Base-by-base conservation (phyloP, 2,888 invertebrate species). In the Boloria euphrosyne region DNA sequence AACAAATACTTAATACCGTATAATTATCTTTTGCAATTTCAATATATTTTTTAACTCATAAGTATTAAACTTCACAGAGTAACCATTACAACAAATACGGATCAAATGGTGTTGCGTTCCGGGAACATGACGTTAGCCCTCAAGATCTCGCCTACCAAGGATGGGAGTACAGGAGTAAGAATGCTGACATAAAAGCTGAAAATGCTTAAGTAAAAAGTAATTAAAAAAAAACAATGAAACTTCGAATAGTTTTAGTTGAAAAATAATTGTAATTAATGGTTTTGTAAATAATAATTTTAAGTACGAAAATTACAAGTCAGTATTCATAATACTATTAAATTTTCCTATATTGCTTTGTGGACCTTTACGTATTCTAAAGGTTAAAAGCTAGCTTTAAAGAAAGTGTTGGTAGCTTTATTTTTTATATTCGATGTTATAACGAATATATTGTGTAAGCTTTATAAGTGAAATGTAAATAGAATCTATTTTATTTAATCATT, bases 141-240 rank as follows among this genome's bases (percentile, higher is more conserved):
- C 95, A 95, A 71, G 94, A 96, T 76, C 87, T 96, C 18, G 96
- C 96, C 0, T 96, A 96, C 83, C 95, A 94, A 71, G 96, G 95
- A 13, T 96, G 96, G 93, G 93, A 95, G 73, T 95, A 94, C 76
- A 93, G 95, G 70, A 92, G 82, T 75, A 93, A 93, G 62, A 93
- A 93, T 68, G 85, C 85, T 49, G 93, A 93, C 18, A 92, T 91
- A 49, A 89, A 91, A 55, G 91, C 91, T 46, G 91, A 83, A 66
- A 84, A 81, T 62, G 76, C 82, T 54, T 89, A 79, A 75, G 51
- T 16, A 13, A 31, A 7, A 31, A 0, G 31, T 31, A 38, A 38
- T 10, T 38, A 7, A 38, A 22, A 31, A 2, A 31, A 31, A 31
- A 31, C 31, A 31, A 31, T 7, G 31, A 31, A 38, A 10, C 31